Percentiles rank a stretch among this genome's conserved stretches.
phyloP scores from a whole-genome alignment of 2,888 invertebrate genomes.

The Cephus rjabovi region DNA sequence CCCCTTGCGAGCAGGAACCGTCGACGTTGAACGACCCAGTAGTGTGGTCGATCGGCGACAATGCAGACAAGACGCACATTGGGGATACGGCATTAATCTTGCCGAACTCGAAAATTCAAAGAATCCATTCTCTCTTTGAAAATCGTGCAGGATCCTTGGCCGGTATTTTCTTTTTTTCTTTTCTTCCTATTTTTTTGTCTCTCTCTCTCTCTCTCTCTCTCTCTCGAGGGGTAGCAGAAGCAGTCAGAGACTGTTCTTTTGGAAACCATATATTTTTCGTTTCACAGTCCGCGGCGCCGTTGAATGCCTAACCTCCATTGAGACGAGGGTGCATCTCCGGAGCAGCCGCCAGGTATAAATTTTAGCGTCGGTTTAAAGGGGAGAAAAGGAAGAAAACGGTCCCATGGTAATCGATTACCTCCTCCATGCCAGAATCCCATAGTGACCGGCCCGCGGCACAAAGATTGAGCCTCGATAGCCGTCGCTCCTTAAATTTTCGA shows the following conservation, averaged over 20 bases:
- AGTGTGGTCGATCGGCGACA: not conserved
- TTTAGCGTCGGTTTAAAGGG: slow-evolving; percentile 52
- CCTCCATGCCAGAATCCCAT: slow-evolving; percentile 58
- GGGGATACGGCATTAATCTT: slow-evolving; percentile 42
- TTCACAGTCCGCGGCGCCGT: slow-evolving; percentile 58
- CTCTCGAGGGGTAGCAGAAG: slow-evolving; percentile 12
- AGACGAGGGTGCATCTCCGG: slow-evolving; percentile 54
- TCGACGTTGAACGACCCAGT: not conserved
- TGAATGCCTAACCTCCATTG: slow-evolving; percentile 54
- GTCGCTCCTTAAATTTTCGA: slow-evolving; percentile 11
- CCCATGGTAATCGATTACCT: slow-evolving; percentile 60
- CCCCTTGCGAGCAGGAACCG: not conserved
- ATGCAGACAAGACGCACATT: not conserved
- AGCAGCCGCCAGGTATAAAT: slow-evolving; percentile 61
- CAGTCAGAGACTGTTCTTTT: slow-evolving; percentile 41
- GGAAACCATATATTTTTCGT: slow-evolving; percentile 58
- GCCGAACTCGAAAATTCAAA: slow-evolving; percentile 46
- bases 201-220: not conserved
- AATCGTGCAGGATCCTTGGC: slow-evolving; percentile 26
- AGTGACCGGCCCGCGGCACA: slow-evolving; percentile 52
- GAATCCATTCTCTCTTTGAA: slow-evolving; percentile 41
- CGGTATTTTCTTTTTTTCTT: slow-evolving; percentile 25
- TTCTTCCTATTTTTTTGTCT: slow-evolving; percentile 17
- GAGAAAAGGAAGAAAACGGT: slow-evolving; percentile 42
- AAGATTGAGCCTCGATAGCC: slow-evolving; percentile 57